Percentiles rank a stretch among this genome's conserved stretches.
These are phyloP conservation scores for Dreissena polymorpha DNA, from an alignment of 1,140 invertebrate species.

Conservation along the genomic window DNA sequence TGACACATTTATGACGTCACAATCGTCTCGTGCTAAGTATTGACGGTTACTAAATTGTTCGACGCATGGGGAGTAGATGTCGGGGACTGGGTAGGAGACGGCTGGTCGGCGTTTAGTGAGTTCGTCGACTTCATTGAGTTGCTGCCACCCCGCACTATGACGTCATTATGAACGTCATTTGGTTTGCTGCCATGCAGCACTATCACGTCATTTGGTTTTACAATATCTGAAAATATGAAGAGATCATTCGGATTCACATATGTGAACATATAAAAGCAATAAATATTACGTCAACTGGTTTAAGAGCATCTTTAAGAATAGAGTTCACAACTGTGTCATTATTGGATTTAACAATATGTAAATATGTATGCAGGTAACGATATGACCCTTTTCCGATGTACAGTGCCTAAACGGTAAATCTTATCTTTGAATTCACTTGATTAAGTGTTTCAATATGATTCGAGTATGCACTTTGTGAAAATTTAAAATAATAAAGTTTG, in stretches of 20 bases:
- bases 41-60: conserved; percentile 62
- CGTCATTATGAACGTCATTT: too few relatives aligned
- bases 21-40: conserved; percentile 53
- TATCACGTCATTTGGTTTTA: conserved; percentile 55
- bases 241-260: background rate
- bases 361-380: background rate
- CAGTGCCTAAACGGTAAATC: background rate
- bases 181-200: conserved; percentile 27
- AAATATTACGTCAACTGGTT: background rate
- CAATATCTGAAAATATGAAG: conserved; percentile 53
- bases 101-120: conserved; percentile 59
- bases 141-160: background rate
- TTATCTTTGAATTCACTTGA: too few relatives aligned
- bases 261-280: background rate
- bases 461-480: too few relatives aligned
- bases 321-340: background rate
- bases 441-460: too few relatives aligned
- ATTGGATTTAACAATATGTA: background rate
- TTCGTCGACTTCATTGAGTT: conserved; percentile 57
- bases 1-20: background rate
- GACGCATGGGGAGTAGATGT: conserved; percentile 57
- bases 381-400: background rate
- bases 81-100: conserved; percentile 59
- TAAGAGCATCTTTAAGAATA: background rate
- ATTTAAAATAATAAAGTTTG: too few relatives aligned